Percentiles rank a stretch among this genome's conserved stretches.
phyloP scores from a whole-genome alignment of 2,888 invertebrate species.

The Trachelus troglodyta region DNA sequence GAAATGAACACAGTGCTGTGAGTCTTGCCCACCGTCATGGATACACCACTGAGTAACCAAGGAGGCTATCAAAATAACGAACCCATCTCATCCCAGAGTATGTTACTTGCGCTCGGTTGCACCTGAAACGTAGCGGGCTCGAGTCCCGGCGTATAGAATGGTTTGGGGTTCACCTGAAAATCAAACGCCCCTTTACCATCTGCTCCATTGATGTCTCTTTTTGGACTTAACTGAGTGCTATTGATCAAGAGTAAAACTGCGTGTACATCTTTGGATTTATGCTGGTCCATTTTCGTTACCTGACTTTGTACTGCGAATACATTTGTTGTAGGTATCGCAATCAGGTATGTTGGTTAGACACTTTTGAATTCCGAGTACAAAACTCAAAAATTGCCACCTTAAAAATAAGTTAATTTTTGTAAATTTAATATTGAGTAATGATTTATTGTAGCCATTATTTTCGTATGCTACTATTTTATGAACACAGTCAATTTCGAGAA shows the following conservation, averaged over 20 bases:
- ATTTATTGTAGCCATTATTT: too few species aligned
- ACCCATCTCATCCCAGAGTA: constrained; percentile 52
- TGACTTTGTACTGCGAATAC: neutral
- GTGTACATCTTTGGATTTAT: neutral
- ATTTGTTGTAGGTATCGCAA: neutral
- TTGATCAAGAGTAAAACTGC: constrained; percentile 41
- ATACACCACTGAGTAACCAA: constrained; percentile 18
- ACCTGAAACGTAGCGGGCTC: constrained; percentile 44
- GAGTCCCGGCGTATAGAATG: constrained; percentile 8
- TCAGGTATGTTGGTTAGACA: neutral
- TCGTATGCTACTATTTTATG: too few species aligned
- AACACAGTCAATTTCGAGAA: neutral
- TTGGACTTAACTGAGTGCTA: constrained; percentile 29
- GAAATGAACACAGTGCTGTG: neutral
- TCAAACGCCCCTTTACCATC: constrained; percentile 40
- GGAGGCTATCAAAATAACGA: constrained; percentile 61
- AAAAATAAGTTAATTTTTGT: neutral
- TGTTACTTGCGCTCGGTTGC: constrained; percentile 55
- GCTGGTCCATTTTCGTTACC: neutral
- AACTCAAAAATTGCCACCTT: neutral
- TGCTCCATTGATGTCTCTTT: constrained; percentile 43
- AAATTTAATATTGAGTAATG: too few species aligned
- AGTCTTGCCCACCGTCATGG: neutral
- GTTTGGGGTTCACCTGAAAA: constrained; percentile 32
- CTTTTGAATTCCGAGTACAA: neutral